phyloP scores from a whole-genome alignment of 2,113 vertebrate genomes.

The Muntiacus reevesi region DNA sequence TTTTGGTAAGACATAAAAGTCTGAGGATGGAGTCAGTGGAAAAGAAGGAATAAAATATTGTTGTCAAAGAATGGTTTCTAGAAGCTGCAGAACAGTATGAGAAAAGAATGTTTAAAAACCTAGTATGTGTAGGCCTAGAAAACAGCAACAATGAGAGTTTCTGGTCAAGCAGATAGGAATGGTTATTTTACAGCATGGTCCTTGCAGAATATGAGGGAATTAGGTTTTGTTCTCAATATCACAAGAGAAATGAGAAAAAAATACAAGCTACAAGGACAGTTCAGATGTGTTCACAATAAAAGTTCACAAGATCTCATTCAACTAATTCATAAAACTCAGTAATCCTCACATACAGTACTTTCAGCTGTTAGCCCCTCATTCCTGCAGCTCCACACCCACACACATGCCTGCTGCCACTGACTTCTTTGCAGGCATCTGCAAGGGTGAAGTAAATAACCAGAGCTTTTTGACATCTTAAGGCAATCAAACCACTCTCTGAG shows the following conservation, averaged over 20 bases:
- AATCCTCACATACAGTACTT: not conserved
- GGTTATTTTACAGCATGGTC: not conserved
- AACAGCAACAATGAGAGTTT: not conserved
- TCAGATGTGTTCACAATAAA: not conserved
- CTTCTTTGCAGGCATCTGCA: not conserved
- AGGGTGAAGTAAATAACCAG: conserved; percentile 25
- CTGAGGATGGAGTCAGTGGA: not conserved
- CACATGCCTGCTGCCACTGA: not conserved
- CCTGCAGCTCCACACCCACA: not conserved
- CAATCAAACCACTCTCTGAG: not conserved
- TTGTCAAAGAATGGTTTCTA: not conserved
- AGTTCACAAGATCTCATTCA: conserved; percentile 11
- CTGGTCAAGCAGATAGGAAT: not conserved
- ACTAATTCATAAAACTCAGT: conserved; percentile 30
- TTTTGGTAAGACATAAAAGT: not conserved
- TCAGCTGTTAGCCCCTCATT: not conserved
- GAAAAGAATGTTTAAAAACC: not conserved
- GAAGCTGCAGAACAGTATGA: not conserved
- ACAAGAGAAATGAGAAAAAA: not conserved
- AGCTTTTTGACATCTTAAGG: not conserved
- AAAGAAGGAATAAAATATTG: not conserved
- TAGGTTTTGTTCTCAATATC: not conserved
- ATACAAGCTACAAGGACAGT: not conserved
- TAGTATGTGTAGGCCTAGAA: not conserved
- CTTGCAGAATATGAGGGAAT: not conserved